Conservation (phyloP, 1,140 invertebrate genomes). For the Calosoma granatense region DNA sequence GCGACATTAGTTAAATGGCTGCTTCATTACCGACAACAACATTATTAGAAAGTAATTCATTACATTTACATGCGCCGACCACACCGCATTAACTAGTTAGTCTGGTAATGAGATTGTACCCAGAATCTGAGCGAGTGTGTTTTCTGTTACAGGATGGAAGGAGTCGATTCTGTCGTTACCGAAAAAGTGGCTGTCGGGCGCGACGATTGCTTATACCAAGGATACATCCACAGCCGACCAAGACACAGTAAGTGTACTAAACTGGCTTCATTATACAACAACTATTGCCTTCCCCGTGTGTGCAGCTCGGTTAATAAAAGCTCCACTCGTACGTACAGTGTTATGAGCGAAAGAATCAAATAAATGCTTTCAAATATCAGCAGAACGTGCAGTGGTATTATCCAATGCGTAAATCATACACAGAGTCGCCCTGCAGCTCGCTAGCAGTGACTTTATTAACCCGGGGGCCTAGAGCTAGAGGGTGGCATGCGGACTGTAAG, state of each 20-base stretch:
- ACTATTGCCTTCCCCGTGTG: background rate
- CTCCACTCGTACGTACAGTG: background rate
- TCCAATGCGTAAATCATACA: too few relatives aligned
- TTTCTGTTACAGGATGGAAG: constrained; percentile 47
- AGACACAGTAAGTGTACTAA: constrained; percentile 26
- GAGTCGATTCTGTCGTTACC: constrained; percentile 53
- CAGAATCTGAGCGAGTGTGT: too few relatives aligned
- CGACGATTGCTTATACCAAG: constrained; percentile 29
- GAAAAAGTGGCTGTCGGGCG: constrained; percentile 52
- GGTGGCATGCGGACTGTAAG: too few relatives aligned
- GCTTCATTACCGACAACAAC: background rate
- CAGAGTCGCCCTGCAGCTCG: too few relatives aligned
- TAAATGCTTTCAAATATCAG: too few relatives aligned
- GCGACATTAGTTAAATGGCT: background rate
- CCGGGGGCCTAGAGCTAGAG: too few relatives aligned
- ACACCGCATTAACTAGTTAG: background rate
- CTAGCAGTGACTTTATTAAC: too few relatives aligned
- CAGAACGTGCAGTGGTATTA: too few relatives aligned
- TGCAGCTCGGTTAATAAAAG: background rate
- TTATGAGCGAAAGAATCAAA: background rate
- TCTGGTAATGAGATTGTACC: background rate
- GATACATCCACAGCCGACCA: constrained; percentile 20
- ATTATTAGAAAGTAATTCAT: constrained; percentile 8
- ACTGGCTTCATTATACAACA: background rate
- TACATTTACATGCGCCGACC: background rate